Conservation (phyloP, 2,888 invertebrate genomes). For the Apamea epomidion region DNA sequence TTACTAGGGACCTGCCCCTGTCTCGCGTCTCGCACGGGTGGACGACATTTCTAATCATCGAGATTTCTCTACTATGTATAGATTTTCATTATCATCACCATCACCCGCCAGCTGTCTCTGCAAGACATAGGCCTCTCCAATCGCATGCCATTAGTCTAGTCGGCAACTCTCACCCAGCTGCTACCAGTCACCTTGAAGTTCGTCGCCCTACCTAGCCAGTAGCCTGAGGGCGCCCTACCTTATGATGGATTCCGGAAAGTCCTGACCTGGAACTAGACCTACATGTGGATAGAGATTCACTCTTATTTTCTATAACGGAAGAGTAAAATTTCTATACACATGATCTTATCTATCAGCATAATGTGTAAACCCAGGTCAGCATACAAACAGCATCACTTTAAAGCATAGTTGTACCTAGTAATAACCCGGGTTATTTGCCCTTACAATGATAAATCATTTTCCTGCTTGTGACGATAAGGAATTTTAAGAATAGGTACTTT, state of each 20-base stretch:
- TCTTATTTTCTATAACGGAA: constrained; percentile 5
- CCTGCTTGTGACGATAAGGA: not conserved
- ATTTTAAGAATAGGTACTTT: not conserved
- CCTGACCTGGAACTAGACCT: not conserved
- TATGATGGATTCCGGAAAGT: not conserved
- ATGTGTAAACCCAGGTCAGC: not conserved
- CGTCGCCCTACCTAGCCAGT: not conserved
- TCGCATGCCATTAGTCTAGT: not conserved
- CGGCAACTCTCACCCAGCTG: no score
- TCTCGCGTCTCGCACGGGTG: not conserved
- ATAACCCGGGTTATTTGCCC: constrained; percentile 29
- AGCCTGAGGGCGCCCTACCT: not conserved
- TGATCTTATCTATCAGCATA: not conserved
- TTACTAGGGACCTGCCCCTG: not conserved
- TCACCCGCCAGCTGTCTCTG: not conserved
- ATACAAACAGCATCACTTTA: not conserved
- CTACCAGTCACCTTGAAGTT: not conserved
- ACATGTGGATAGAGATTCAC: not conserved
- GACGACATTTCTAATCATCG: not conserved
- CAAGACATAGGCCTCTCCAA: not conserved
- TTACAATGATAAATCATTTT: constrained; percentile 7
- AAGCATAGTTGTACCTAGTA: not conserved
- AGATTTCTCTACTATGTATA: not conserved
- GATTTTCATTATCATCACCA: not conserved
- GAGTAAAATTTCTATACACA: not conserved